Evolutionary conservation across 2,797 vertebrate genomes (phyloP).

Genomic region (Balearica regulorum): DNA sequence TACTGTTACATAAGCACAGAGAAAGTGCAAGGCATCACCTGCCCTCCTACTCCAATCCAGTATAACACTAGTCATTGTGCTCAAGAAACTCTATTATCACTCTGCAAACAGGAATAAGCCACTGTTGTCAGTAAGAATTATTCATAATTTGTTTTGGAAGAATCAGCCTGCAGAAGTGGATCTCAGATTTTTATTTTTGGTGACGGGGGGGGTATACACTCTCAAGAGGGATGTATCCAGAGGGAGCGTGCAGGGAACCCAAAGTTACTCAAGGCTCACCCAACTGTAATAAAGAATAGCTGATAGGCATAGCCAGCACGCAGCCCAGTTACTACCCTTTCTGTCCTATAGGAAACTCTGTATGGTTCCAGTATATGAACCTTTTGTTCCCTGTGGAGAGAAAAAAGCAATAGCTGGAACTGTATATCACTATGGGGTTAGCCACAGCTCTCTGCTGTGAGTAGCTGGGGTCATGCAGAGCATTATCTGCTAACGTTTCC

Average conservation of each 20-base stretch:
- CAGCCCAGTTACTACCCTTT: neutral
- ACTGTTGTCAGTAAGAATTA: neutral
- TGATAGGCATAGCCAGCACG: neutral
- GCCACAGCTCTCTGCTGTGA: neutral
- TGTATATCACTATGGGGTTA: fast-evolving
- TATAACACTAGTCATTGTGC: neutral
- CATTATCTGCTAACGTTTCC: neutral
- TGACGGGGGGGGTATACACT: neutral
- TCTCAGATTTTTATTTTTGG: neutral
- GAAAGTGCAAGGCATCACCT: neutral
- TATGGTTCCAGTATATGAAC: neutral
- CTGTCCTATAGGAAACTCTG: neutral
- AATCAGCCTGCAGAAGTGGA: neutral
- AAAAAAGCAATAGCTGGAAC: neutral
- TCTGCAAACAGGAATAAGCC: neutral
- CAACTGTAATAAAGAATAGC: neutral
- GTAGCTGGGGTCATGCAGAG: neutral
- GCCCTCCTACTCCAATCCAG: neutral
- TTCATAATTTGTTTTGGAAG: neutral
- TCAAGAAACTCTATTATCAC: neutral
- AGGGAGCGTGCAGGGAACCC: neutral
- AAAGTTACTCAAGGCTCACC: neutral
- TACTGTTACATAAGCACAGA: neutral
- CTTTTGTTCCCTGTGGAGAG: neutral
- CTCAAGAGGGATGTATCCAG: neutral